These are phyloP conservation scores for Epizoanthus ramosus DNA, from an alignment of 92 coral and sea anemone species.

Conservation along the genomic window DNA sequence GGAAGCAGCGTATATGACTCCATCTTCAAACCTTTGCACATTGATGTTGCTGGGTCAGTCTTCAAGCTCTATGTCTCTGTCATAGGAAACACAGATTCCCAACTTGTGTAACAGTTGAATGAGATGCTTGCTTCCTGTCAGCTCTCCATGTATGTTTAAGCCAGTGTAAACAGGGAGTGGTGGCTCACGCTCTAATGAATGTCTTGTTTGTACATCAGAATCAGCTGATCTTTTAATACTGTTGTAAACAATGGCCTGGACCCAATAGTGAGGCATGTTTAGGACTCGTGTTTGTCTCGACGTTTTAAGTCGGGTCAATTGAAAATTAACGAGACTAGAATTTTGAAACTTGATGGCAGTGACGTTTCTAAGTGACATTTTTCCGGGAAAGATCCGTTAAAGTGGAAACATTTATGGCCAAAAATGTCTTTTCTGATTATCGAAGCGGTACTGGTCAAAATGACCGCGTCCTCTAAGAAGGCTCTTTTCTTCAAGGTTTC, in stretches of 20 bases:
- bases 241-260: conserved; percentile 12
- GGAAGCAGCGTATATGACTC: neutral
- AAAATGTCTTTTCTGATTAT: no score
- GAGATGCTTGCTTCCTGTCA: conserved; percentile 21
- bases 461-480: conserved; percentile 5
- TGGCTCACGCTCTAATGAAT: conserved; percentile 11
- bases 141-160: neutral
- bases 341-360: no score
- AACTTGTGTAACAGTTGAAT: conserved; percentile 17
- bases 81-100: conserved; percentile 29
- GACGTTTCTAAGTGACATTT: no score
- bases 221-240: neutral
- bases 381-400: no score
- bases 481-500: conserved; percentile 17
- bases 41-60: neutral
- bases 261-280: conserved; percentile 3
- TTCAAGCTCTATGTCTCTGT: conserved; percentile 11
- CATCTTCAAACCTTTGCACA: neutral
- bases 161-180: conserved; percentile 34
- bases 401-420: no score
- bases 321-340: no score
- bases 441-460: neutral
- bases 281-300: conserved; percentile 10
- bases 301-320: no score
- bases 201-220: neutral